Conservation (phyloP, 2,113 vertebrate genomes). For the Phylloscopus whistleri region DNA sequence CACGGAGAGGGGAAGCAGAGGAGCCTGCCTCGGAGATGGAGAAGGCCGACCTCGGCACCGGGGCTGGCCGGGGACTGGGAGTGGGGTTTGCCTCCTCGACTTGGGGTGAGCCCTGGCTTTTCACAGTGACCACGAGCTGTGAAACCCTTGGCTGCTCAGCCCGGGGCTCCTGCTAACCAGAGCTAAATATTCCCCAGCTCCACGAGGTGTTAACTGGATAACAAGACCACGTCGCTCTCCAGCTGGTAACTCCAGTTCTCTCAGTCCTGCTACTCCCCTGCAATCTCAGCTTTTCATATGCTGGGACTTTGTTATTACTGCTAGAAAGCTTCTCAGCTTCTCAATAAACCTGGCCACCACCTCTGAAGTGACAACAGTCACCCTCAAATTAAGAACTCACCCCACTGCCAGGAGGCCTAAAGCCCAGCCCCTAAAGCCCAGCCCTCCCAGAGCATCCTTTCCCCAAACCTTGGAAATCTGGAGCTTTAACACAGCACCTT, state of each 20-base stretch:
- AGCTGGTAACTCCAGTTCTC: background rate
- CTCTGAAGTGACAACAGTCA: background rate
- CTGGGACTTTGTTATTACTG: background rate
- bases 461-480: background rate
- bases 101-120: background rate
- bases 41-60: background rate
- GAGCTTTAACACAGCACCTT: background rate
- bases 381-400: background rate
- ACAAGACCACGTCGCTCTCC: accelerated
- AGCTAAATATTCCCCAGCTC: background rate
- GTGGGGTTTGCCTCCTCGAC: accelerated
- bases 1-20: background rate
- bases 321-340: background rate
- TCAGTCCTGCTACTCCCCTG: background rate
- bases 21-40: background rate
- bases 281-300: background rate
- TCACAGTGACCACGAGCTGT: accelerated
- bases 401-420: background rate
- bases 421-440: background rate
- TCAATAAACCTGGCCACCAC: background rate
- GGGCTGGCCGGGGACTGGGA: background rate
- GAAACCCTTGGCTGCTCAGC: background rate
- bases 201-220: background rate
- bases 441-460: background rate
- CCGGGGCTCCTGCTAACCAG: background rate